Evolutionary conservation across 2,113 vertebrate species (phyloP), one percentile per base, ranked within the genome.

Genomic region (Phasianus colchicus): DNA sequence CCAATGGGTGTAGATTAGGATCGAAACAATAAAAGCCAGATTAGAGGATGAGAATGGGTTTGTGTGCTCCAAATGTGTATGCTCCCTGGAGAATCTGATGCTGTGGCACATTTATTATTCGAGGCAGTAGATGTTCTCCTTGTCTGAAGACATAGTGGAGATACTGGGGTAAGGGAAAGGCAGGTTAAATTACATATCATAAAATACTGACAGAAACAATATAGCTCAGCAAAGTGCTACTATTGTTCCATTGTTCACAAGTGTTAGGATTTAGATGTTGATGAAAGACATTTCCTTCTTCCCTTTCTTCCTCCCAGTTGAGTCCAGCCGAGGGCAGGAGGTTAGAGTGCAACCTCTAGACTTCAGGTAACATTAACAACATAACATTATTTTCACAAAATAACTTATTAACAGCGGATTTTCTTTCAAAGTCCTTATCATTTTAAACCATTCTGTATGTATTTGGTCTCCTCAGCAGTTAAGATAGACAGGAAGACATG

Each of bases 91-190:
- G 40, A 29, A 8, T n/a, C 54, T 54, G 65, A 24, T 19, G 63
- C 3, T 0, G 6, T 60, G n/a, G 15, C 10, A 38, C 20, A 9
- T 38, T 90, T 42, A 17, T 40, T 78, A 43, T 8, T 50, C 20
- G n/a, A n/a, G 22, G 9, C 11, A 48, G 7, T 15, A 36, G 20
- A 65, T 0, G 0, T 75, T 72, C 29, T 64, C 52, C 21, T 43
- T 27, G 21, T 14, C 27, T 73, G 22, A 8, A 90, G 7, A 80
- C 11, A 25, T 32, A 72, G 22, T 6, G 18, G 40, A 8, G 24
- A 55, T 27, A 63, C 2, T 8, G 21, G 36, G 3, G 52, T 50
- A 88, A 6, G 10, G 24, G 6, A 64, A 76, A 76, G 30, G 13
- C 24, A 64, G 7, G 57, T 69, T 57, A 69, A 61, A 47, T 71